Base-by-base conservation (phyloP, 1,140 invertebrate species). In the Acromyrmex heyeri region DNA sequence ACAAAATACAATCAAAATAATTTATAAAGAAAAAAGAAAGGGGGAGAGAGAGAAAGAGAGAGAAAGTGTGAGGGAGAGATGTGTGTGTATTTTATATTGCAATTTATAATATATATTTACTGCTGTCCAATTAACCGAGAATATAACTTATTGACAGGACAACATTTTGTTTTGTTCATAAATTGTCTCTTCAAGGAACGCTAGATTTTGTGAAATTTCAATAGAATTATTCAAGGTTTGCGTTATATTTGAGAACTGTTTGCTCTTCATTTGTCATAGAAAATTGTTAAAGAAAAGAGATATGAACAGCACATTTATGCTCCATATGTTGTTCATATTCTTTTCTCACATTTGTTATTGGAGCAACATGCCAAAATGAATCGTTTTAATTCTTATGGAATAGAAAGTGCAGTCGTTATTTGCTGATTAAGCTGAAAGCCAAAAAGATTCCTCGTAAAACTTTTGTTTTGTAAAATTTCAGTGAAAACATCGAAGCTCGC, bases 301-400 rank as follows among this genome's bases (percentile, higher is more conserved):
- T 4, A 38, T n/a, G 8, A 12, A 44, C 14, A 65, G 27, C 6
- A 8, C 18, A 5, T 44, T 76, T 21, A 3, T n/a, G 27, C 12
- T 38, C 10, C 18, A 73, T 8, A 34, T 44, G 12, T 53, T 16
- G 76, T 30, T 48, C 12, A 27, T 27, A 62, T 62, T 38, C n/a
- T 79, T 10, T 18, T 67, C 14, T 67, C 27, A 21, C 48, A 79
- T 81, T 55, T 57, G n/a, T 57, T 55, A 38, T 38, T 21, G 6
- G n/a, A 69, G 34, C 3, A 18, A 67, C 44, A 4, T 4, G 7
- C 1, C 16, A 55, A 69, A 55, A 12, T 2, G 44, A 34, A 6
- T 18, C 14, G n/a, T 53, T 38, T 55, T 53, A 53, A 38, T 38
- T 5, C 2, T 24, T 62, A 48, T n/a, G 16, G 16, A 14, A 8